Evolutionary conservation across 2,888 invertebrate genomes (phyloP).

Genomic region (Plagodis dolabraria): DNA sequence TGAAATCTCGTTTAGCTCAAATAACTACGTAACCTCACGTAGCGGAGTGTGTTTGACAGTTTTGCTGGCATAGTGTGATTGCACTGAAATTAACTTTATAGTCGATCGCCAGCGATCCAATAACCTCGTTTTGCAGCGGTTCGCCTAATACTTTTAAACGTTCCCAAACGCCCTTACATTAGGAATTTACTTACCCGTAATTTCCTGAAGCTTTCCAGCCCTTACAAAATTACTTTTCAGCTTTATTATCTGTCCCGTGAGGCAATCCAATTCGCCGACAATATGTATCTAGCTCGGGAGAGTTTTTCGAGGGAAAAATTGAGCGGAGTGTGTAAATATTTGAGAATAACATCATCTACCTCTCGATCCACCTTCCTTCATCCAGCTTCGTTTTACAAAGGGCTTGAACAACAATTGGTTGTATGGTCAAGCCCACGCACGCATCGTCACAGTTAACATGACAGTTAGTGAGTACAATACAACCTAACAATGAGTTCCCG

Average conservation of each 20-base stretch:
- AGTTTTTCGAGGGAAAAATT: slow-evolving; percentile 33
- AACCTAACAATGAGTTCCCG: slow-evolving; percentile 51
- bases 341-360: slow-evolving; percentile 29
- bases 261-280: slow-evolving; percentile 16
- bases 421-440: slow-evolving; percentile 59
- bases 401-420: slow-evolving; percentile 44
- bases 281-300: slow-evolving; percentile 5
- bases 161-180: background rate
- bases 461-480: slow-evolving; percentile 40
- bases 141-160: slow-evolving; percentile 1
- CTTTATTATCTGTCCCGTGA: slow-evolving; percentile 9
- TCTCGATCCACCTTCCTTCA: slow-evolving; percentile 28
- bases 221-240: too few species aligned
- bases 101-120: slow-evolving; percentile 10
- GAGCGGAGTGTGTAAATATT: slow-evolving; percentile 37
- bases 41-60: slow-evolving; percentile 42
- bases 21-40: slow-evolving; percentile 23
- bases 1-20: slow-evolving; percentile 50
- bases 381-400: slow-evolving; percentile 48
- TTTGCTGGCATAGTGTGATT: slow-evolving; percentile 35
- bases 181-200: background rate
- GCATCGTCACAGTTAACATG: slow-evolving; percentile 38
- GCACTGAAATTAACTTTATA: slow-evolving; percentile 29
- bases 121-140: slow-evolving; percentile 5
- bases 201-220: slow-evolving; percentile 1